Evolutionary conservation across 2,797 vertebrate species (phyloP).

Genomic region (Acrossocheilus fasciatus): DNA sequence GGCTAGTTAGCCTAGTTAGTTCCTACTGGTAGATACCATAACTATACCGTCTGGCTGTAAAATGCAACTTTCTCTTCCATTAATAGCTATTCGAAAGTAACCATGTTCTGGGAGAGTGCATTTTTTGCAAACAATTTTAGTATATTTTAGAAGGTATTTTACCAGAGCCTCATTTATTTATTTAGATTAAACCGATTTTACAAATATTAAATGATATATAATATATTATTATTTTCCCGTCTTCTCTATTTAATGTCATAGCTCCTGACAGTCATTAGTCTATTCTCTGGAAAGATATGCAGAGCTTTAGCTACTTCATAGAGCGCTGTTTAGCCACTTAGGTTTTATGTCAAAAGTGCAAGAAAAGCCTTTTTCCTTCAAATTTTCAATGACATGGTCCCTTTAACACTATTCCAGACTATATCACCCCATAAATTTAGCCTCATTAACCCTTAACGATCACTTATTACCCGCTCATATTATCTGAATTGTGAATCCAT

Average conservation of each 20-base stretch:
- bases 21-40: not conserved
- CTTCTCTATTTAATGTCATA: no score
- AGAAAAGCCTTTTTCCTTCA: slow-evolving; percentile 7
- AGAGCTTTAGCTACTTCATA: not conserved
- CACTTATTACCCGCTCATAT: slow-evolving; percentile 29
- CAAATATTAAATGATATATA: not conserved
- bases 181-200: not conserved
- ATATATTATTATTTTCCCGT: no score
- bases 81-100: not conserved
- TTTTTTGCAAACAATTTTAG: not conserved
- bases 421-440: slow-evolving; percentile 24
- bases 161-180: not conserved
- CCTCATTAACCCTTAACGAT: slow-evolving; percentile 29
- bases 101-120: not conserved
- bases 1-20: not conserved
- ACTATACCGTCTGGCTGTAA: not conserved
- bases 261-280: no score
- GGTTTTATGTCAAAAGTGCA: not conserved
- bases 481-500: slow-evolving; percentile 26
- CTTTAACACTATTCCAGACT: slow-evolving; percentile 14
- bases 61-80: not conserved
- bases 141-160: not conserved
- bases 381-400: slow-evolving; percentile 12
- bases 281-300: not conserved
- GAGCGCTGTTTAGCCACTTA: not conserved